Base-by-base conservation (phyloP, 35 echinoderm and acorn worm species). In the Ophioderma brevispina region DNA sequence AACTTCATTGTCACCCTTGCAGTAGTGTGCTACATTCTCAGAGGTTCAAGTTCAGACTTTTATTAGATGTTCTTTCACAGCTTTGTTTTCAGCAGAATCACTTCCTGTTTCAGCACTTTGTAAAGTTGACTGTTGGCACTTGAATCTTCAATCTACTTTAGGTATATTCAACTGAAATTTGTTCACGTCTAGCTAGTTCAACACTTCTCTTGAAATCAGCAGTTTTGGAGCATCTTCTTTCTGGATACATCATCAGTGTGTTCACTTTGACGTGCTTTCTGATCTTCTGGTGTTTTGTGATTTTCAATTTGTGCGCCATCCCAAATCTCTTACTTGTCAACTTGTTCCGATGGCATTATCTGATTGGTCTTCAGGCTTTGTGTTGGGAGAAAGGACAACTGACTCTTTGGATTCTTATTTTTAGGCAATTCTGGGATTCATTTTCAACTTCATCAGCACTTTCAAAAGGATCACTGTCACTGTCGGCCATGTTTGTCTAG, bases 401-500 rank as follows among this genome's bases (percentile, higher is more conserved):
- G 21, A n/a, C n/a, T 21, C 80, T 33, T 0, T 32, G 0, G 80
- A 10, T 32, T 37, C 19, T 31, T 82, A 25, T 40, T 82, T 38
- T 10, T 40, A 55, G 11, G 46, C 23, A 33, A 13, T 38, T 37
- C 28, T 80, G 35, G 36, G 21, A 31, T 76, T 36, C 70, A 36
- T 40, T 63, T 31, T 31, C 25, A n/a, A 36, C 87, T 38, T 89
- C 87, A 35, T 80, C 87, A 23, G 85, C 85, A 78, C 85, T 87
- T 36, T 87, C 35, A 33, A 87, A 87, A n/a, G 64, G 34, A 42
- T 86, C 85, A 33, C 70, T 77, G 38, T 87, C 85, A 87, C 63
- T 78, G 63, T 87, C 85, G 39, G 85, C 85, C 85, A 87, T 87
- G n/a, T n/a, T n/a, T n/a, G n/a, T n/a, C n/a, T n/a, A n/a, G n/a